These are phyloP conservation scores for Mythimna pallens DNA, from an alignment of 2,888 invertebrate species.

Conservation along the genomic window DNA sequence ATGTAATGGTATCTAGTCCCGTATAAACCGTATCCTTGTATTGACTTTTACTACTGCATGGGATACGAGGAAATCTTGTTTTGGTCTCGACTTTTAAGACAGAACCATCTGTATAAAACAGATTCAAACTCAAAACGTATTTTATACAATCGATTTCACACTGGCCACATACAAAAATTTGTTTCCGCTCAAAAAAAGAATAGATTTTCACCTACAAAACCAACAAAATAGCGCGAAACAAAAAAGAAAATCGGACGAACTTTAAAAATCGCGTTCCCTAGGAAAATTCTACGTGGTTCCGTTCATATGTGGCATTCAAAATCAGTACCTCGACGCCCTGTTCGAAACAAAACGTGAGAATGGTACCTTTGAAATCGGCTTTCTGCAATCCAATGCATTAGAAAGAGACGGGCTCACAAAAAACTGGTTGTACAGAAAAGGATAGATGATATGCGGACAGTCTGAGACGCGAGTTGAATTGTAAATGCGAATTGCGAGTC, in stretches of 20 bases:
- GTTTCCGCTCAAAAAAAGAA: constrained; percentile 19
- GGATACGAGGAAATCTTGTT: constrained; percentile 28
- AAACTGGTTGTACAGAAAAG: constrained; percentile 64
- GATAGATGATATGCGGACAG: constrained; percentile 83
- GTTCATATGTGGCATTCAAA: constrained; percentile 73
- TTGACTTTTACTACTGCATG: constrained; percentile 48
- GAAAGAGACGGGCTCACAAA: constrained; percentile 70
- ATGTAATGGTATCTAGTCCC: constrained; percentile 48
- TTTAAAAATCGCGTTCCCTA: constrained; percentile 57
- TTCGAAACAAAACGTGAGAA: constrained; percentile 82
- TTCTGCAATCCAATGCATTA: constrained; percentile 83
- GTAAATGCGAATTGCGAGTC: constrained; percentile 78
- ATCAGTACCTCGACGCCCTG: constrained; percentile 76
- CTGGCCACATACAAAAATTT: constrained; percentile 14
- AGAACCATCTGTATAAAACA: background rate
- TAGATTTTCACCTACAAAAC: constrained; percentile 15
- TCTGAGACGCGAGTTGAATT: constrained; percentile 83
- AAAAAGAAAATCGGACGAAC: constrained; percentile 33
- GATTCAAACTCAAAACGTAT: constrained; percentile 15
- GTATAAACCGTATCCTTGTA: constrained; percentile 49
- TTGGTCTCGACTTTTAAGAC: constrained; percentile 16
- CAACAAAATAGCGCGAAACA: constrained; percentile 27
- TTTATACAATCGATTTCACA: constrained; percentile 8
- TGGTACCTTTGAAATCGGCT: constrained; percentile 81
- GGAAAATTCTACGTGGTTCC: constrained; percentile 59